These are phyloP conservation scores for Siniperca obscura DNA, from an alignment of 2,797 vertebrate genomes.

Conservation along the genomic window DNA sequence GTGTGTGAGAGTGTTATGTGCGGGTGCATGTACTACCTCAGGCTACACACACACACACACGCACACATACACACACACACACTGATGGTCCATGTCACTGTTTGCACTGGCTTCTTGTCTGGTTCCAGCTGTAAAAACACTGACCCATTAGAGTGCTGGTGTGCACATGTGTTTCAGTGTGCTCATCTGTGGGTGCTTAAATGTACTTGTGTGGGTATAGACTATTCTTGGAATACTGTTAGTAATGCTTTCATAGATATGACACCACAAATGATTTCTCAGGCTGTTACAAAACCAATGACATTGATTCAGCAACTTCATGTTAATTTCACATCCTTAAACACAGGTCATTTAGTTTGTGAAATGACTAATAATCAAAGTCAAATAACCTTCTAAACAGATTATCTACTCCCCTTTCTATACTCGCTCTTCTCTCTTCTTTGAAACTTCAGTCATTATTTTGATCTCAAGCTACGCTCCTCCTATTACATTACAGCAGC, in stretches of 20 bases:
- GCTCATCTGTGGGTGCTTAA: conserved; percentile 53
- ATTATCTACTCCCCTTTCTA: conserved; percentile 5
- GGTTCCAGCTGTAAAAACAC: conserved; percentile 83
- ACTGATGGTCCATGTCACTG: conserved; percentile 70
- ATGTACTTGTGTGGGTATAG: conserved; percentile 50
- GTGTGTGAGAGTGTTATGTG: conserved; percentile 36
- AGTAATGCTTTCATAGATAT: conserved; percentile 60
- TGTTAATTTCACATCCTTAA: not conserved
- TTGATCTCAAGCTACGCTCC: conserved; percentile 30
- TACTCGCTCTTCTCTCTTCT: conserved; percentile 6
- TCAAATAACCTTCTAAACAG: not conserved
- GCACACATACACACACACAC: conserved; percentile 32
- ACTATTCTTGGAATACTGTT: conserved; percentile 65
- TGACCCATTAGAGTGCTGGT: conserved; percentile 60
- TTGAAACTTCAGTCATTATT: conserved; percentile 27
- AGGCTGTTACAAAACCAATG: conserved; percentile 30
- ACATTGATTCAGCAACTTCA: conserved; percentile 3
- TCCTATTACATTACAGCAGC: conserved; percentile 52
- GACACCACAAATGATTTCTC: conserved; percentile 32
- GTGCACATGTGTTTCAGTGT: conserved; percentile 61
- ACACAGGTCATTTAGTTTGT: conserved; percentile 2
- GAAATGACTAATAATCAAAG: conserved; percentile 20
- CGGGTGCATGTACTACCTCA: conserved; percentile 24
- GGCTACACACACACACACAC: conserved; percentile 40
- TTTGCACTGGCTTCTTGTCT: conserved; percentile 78